phyloP scores from a whole-genome alignment of 1,140 invertebrate genomes.

The Lasioglossum albipes region DNA sequence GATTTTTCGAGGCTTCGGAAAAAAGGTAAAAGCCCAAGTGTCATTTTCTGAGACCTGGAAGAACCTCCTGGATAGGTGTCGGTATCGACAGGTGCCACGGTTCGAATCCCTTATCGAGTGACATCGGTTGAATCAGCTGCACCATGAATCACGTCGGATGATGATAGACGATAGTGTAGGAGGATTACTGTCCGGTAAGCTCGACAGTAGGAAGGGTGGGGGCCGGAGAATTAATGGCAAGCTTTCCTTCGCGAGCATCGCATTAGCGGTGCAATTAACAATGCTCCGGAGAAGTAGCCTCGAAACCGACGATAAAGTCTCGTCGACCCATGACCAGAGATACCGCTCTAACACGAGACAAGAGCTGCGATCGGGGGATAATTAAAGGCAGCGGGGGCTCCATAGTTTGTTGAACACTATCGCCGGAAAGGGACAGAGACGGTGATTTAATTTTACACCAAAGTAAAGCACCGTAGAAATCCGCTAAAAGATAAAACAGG shows the following conservation, averaged over 20 bases:
- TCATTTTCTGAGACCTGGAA: no score
- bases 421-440: neutral
- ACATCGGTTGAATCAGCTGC: neutral
- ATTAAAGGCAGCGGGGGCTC: constrained; percentile 14
- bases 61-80: neutral
- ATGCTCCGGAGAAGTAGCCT: neutral
- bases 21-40: neutral
- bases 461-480: constrained; percentile 5
- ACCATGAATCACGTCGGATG: neutral
- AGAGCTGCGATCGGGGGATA: neutral
- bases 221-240: neutral
- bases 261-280: constrained; percentile 26
- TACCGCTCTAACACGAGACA: neutral
- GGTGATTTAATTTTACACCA: constrained; percentile 28
- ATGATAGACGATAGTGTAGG: neutral
- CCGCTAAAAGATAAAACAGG: neutral
- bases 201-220: neutral
- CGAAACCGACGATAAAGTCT: neutral
- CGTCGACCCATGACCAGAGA: constrained; percentile 19
- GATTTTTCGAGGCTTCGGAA: no score
- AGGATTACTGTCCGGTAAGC: constrained; percentile 12
- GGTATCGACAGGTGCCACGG: neutral
- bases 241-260: constrained; percentile 5
- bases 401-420: neutral
- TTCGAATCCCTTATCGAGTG: no score